Evolutionary conservation across 2,113 vertebrate genomes (phyloP).

Genomic region (Candoia aspera): DNA sequence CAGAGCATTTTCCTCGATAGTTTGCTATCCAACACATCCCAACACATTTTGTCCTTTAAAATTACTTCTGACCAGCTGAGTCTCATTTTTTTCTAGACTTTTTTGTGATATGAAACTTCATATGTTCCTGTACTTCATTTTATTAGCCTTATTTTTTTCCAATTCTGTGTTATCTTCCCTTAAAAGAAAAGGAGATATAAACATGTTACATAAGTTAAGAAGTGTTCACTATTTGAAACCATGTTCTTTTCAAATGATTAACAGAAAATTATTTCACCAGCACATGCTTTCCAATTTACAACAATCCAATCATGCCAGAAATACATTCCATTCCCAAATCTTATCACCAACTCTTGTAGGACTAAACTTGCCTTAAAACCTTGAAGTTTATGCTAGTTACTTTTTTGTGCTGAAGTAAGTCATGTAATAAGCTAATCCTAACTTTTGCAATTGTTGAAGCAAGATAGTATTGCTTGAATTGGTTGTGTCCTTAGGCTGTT

Average conservation of each 20-base stretch:
- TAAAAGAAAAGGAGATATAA: neutral
- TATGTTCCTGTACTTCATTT: neutral
- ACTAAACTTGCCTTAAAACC: slow-evolving; percentile 30
- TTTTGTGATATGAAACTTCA: neutral
- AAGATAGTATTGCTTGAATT: neutral
- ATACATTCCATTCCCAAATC: slow-evolving; percentile 48
- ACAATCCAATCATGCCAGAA: slow-evolving; percentile 21
- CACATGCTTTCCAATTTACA: slow-evolving; percentile 47
- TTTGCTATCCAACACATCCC: neutral
- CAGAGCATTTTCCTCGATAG: neutral
- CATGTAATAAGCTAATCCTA: neutral
- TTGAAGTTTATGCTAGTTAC: neutral
- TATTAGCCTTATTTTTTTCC: neutral
- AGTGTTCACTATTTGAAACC: slow-evolving; percentile 6
- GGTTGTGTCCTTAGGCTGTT: neutral
- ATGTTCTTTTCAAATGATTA: slow-evolving; percentile 36
- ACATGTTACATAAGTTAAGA: slow-evolving; percentile 27
- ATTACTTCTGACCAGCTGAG: neutral
- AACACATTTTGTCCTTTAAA: neutral
- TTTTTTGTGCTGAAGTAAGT: neutral
- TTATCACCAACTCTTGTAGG: slow-evolving; percentile 52
- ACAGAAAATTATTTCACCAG: slow-evolving; percentile 43
- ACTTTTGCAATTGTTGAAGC: neutral
- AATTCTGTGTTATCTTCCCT: neutral
- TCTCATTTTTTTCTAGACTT: neutral